Evolutionary conservation across 1,140 invertebrate genomes (phyloP), one percentile per base, ranked within the genome.

Genomic region (fruit fly (Drosophila melanogaster)): DNA sequence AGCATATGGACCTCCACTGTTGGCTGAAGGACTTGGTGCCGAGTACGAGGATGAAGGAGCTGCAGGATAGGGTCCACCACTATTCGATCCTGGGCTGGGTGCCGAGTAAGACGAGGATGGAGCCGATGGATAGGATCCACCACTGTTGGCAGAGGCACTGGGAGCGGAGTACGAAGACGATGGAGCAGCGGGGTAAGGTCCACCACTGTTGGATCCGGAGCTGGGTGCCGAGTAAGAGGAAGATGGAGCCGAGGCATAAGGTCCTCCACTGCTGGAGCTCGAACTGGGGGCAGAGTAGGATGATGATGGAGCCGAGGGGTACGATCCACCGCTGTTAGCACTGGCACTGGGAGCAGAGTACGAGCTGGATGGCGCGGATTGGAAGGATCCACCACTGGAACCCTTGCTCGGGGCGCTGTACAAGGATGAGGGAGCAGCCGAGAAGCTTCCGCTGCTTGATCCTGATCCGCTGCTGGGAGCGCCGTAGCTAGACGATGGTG

Each of bases 161-260:
- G 72, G 85, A 22, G 85, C 74, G 8, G 73, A 80, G 40, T 84
- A 92, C 1, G 90, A 83, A 5, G 83, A 90, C 0, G 90, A 92
- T 47, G 71, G 92, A 72, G 81, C 87, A 66, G 50, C 72, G 0
- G 91, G 74, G 15, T 73, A 73, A 0, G 92, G 78, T 3, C 73
- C 76, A 51, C 93, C 93, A 26, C 86, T 89, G 90, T 93, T 89
- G 6, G 75, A 71, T 17, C 66, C 69, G 0, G 75, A 43, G 24
- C 66, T 47, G 1, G 66, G 65, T 6, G 61, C 51, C 5, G 78
- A 71, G 15, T 75, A 67, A 4, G 78, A 76, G n/a, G 60, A 61
- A 0, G 79, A 65, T 3, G 79, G 79, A 7, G 69, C 66, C 8
- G 69, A 35, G 30, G 69, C 44, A 1, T 72, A 73, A 5, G 69